Evolutionary conservation across 2,888 invertebrate species (phyloP).

Genomic region (Melinaea menophilus): DNA sequence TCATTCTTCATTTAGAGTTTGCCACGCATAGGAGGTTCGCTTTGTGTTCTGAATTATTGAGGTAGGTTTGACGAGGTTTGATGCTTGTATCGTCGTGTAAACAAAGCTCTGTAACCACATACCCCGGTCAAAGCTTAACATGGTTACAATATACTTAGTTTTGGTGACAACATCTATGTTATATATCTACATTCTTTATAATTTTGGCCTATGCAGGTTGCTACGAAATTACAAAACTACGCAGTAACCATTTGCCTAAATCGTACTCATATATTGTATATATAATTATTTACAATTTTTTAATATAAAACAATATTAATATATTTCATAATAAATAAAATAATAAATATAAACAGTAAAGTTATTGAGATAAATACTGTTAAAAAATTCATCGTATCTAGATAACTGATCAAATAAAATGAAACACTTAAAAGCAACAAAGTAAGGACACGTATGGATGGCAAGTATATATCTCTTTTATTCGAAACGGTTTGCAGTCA

Average conservation of each 20-base stretch:
- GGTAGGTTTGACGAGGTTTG: constrained; percentile 32
- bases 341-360: too few species aligned
- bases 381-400: background rate
- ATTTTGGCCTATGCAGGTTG: too few species aligned
- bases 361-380: background rate
- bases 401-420: background rate
- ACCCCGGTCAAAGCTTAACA: constrained; percentile 16
- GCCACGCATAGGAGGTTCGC: background rate
- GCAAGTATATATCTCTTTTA: constrained; percentile 27
- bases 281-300: too few species aligned
- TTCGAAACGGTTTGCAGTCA: constrained; percentile 30
- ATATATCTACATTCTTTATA: too few species aligned
- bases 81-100: constrained; percentile 36
- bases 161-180: too few species aligned
- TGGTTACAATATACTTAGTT: constrained; percentile 7
- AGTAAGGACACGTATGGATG: constrained; percentile 22
- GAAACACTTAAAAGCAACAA: constrained; percentile 15
- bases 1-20: background rate
- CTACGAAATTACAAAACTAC: too few species aligned
- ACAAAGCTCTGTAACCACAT: constrained; percentile 28
- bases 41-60: constrained; percentile 9
- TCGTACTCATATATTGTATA: too few species aligned
- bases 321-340: too few species aligned
- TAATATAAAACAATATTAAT: too few species aligned
- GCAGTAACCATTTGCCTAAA: too few species aligned